Percentiles rank a stretch among this genome's conserved stretches.
These are phyloP conservation scores for Pelobates cultripes DNA, from an alignment of 2,797 vertebrate genomes.

Conservation along the genomic window DNA sequence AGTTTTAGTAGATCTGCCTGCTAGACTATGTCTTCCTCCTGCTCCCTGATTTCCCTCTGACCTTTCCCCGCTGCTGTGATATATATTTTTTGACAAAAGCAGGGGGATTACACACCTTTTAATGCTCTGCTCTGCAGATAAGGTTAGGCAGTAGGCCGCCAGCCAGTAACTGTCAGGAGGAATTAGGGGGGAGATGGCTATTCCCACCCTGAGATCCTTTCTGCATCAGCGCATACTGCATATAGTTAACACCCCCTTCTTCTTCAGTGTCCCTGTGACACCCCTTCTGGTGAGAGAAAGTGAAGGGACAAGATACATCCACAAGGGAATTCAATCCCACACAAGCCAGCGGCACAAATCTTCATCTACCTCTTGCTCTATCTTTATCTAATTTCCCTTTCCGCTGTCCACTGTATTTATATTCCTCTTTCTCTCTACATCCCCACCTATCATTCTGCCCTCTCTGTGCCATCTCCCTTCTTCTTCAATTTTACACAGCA, in stretches of 20 bases:
- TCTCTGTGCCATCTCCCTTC: neutral
- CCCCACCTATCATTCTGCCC: neutral
- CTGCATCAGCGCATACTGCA: constrained; percentile 74
- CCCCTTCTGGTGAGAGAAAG: constrained; percentile 52
- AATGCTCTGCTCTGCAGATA: constrained; percentile 30
- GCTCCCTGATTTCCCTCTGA: constrained; percentile 44
- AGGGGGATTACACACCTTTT: constrained; percentile 54
- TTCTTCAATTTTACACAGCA: neutral
- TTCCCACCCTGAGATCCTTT: constrained; percentile 72
- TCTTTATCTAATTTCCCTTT: neutral
- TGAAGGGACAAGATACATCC: constrained; percentile 68
- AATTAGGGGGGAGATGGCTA: constrained; percentile 72
- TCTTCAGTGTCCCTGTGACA: constrained; percentile 60
- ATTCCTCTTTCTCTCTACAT: neutral
- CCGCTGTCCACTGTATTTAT: neutral
- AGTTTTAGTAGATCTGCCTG: constrained; percentile 6
- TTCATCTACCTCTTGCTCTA: constrained; percentile 55
- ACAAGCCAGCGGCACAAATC: constrained; percentile 62
- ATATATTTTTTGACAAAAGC: constrained; percentile 58
- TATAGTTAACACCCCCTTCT: constrained; percentile 51
- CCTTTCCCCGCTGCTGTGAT: constrained; percentile 57
- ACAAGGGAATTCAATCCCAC: constrained; percentile 73
- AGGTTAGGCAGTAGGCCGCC: constrained; percentile 51
- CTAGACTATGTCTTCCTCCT: constrained; percentile 28
- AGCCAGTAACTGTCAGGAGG: constrained; percentile 62